Evolutionary conservation across 2,797 vertebrate species (phyloP).

Genomic region (Lagocephalus sceleratus): DNA sequence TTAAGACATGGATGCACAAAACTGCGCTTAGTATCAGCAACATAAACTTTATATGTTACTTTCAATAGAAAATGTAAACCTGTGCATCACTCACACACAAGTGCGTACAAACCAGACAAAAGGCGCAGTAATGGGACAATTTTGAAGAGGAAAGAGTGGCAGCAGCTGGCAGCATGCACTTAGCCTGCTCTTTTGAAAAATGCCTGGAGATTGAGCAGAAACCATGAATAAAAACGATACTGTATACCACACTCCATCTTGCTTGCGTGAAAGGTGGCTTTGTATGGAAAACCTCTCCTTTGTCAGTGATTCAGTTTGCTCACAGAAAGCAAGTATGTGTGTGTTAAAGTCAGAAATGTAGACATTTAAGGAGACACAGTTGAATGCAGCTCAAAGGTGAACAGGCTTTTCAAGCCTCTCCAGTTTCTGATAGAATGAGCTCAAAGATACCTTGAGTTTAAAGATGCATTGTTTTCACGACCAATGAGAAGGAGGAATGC

Average conservation of each 20-base stretch:
- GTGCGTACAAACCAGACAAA: slow-evolving; percentile 47
- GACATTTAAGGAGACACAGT: slow-evolving; percentile 20
- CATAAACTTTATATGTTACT: too few species aligned
- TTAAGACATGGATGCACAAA: too few species aligned
- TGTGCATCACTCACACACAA: slow-evolving; percentile 38
- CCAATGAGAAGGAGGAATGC: slow-evolving; percentile 51
- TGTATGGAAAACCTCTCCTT: too few species aligned
- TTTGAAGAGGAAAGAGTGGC: slow-evolving; percentile 30
- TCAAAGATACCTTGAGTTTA: slow-evolving; percentile 25
- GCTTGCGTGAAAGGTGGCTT: too few species aligned
- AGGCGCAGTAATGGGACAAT: slow-evolving; percentile 34
- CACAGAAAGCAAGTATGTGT: too few species aligned
- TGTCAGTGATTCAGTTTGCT: too few species aligned
- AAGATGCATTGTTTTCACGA: slow-evolving; percentile 40
- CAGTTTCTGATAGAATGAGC: slow-evolving; percentile 32
- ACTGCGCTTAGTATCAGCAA: too few species aligned
- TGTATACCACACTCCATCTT: too few species aligned
- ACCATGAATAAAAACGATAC: not conserved
- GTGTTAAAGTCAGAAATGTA: not conserved
- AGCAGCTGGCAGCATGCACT: slow-evolving; percentile 37
- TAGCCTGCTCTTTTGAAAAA: slow-evolving; percentile 28
- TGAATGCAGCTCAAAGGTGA: slow-evolving; percentile 20
- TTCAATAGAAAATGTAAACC: not conserved
- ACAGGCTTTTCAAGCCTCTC: slow-evolving; percentile 46
- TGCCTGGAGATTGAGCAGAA: slow-evolving; percentile 17